A percentile compares a stretch with the other conserved stretches of the same genome.
These are phyloP conservation scores for Protophormia terraenovae DNA, from an alignment of 2,888 invertebrate species.

Conservation along the genomic window DNA sequence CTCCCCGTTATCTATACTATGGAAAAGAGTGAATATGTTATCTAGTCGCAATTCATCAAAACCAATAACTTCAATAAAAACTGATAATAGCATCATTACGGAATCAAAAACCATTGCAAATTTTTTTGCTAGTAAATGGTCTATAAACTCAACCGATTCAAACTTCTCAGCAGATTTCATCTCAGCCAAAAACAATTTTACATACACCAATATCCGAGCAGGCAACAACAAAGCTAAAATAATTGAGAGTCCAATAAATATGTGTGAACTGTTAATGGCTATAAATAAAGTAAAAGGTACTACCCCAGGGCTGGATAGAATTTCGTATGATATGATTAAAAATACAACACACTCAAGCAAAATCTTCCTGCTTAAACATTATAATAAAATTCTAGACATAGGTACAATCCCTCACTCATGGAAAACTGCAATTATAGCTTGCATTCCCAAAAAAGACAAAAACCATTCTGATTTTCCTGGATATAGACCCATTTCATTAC, in stretches of 20 bases:
- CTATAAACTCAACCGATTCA: not conserved
- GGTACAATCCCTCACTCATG: not conserved
- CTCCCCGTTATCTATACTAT: not conserved
- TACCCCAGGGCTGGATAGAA: not conserved
- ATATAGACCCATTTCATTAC: not conserved
- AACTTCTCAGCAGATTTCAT: not conserved
- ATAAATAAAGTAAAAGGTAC: not conserved
- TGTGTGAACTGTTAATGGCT: no score
- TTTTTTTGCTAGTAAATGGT: not conserved
- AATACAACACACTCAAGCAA: no score
- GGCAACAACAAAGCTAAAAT: not conserved
- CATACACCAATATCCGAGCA: not conserved
- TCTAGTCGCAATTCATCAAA: no score
- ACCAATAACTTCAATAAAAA: not conserved
- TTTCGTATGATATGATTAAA: not conserved
- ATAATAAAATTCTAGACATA: not conserved
- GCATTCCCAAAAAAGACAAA: not conserved
- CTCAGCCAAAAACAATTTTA: not conserved
- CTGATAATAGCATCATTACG: not conserved
- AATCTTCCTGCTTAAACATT: not conserved
- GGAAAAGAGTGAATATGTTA: not conserved
- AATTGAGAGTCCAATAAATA: not conserved
- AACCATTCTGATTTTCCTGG: not conserved
- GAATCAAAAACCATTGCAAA: not conserved
- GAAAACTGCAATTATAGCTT: not conserved